phyloP scores from a whole-genome alignment of 2,888 invertebrate genomes.

The Phasia obesa region DNA sequence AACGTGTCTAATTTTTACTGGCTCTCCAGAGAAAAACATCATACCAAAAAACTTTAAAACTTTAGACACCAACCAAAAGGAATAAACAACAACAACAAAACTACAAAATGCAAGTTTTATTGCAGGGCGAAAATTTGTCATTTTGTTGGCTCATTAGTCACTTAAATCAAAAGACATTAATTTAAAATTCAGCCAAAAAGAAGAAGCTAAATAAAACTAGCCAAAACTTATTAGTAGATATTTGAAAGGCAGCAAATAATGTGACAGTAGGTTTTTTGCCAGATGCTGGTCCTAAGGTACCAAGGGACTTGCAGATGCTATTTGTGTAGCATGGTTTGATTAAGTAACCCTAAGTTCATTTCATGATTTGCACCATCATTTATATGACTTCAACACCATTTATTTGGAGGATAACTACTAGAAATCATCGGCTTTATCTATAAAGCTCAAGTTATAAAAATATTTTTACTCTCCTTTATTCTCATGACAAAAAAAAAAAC shows the following conservation, averaged over 20 bases:
- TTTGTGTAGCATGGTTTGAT: neutral
- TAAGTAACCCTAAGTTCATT: conserved; percentile 60
- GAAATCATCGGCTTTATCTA: conserved; percentile 16
- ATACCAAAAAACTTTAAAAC: conserved; percentile 53
- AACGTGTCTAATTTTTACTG: conserved; percentile 67
- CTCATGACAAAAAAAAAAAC: neutral
- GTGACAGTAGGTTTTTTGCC: conserved; percentile 44
- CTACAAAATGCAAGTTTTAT: conserved; percentile 26
- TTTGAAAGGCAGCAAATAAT: conserved; percentile 62
- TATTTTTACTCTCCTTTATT: conserved; percentile 19
- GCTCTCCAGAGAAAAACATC: conserved; percentile 49
- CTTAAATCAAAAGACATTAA: conserved; percentile 57
- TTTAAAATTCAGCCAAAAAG: conserved; percentile 17
- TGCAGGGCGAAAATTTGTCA: conserved; percentile 71
- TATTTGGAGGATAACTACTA: conserved; percentile 4
- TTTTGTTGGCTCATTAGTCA: conserved; percentile 71
- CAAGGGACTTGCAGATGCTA: conserved; percentile 3
- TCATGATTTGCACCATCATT: conserved; percentile 71
- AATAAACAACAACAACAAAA: conserved; percentile 1
- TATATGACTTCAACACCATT: conserved; percentile 69
- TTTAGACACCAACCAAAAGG: conserved; percentile 5
- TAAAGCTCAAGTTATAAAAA: neutral
- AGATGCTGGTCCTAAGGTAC: neutral
- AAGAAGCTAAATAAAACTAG: conserved; percentile 11
- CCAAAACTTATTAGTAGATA: conserved; percentile 64